Evolutionary conservation across 2,113 vertebrate genomes (phyloP).

Genomic region (Caranx ignobilis): DNA sequence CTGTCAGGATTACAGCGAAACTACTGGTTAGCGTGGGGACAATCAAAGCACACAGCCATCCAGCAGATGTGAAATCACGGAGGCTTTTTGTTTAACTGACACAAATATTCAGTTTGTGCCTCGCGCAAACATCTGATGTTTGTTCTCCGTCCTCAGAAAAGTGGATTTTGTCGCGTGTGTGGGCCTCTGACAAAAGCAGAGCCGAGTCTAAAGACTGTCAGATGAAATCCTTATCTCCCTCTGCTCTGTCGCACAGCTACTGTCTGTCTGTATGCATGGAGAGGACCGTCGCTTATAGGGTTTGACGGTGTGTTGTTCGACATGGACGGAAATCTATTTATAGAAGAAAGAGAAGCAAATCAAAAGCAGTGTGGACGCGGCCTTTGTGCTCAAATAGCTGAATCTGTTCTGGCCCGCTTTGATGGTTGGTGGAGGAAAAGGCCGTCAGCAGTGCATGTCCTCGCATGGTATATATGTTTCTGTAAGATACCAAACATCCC

Average conservation of each 20-base stretch:
- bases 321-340: conserved; percentile 51
- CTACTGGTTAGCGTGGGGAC: conserved; percentile 11
- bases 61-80: conserved; percentile 9
- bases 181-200: neutral
- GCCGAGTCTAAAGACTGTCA: conserved; percentile 8
- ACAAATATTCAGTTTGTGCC: conserved; percentile 22
- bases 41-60: conserved; percentile 16
- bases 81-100: conserved; percentile 10
- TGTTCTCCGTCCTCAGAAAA: neutral
- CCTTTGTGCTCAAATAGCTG: conserved; percentile 44
- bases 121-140: conserved; percentile 2
- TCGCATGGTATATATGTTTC: neutral
- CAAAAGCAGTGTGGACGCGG: conserved; percentile 22
- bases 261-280: neutral
- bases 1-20: conserved; percentile 38
- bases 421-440: conserved; percentile 11
- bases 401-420: conserved; percentile 18
- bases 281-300: conserved; percentile 6
- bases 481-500: no score
- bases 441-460: neutral
- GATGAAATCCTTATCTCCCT: conserved; percentile 19
- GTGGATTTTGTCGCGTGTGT: conserved; percentile 17
- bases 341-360: conserved; percentile 50
- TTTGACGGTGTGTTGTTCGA: conserved; percentile 26
- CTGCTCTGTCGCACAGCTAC: conserved; percentile 13